A percentile compares a stretch with the other conserved stretches of the same genome.
These are phyloP conservation scores for Gibbula magus DNA, from an alignment of 2,888 invertebrate species.

Conservation along the genomic window DNA sequence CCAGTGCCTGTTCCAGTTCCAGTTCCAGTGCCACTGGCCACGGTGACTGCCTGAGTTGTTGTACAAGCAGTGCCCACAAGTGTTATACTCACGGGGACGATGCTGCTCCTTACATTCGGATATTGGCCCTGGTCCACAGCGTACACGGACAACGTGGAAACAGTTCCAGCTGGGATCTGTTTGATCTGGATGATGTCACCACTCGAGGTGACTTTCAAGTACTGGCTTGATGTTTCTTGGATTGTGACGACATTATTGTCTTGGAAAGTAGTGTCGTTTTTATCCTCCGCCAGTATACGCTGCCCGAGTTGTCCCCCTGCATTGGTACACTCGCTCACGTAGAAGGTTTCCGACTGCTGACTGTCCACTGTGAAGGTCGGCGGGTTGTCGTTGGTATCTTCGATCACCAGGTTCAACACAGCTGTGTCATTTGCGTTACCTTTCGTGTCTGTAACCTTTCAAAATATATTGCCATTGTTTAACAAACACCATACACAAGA, in stretches of 20 bases:
- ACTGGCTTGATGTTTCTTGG: neutral
- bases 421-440: constrained; percentile 15
- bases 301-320: neutral
- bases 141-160: neutral
- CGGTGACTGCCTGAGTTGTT: neutral
- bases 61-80: neutral
- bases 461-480: neutral
- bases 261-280: neutral
- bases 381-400: constrained; percentile 9
- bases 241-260: neutral
- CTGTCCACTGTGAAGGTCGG: neutral
- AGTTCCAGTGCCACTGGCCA: neutral
- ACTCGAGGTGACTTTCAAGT: neutral
- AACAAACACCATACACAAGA: too few species aligned
- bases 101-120: neutral
- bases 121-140: neutral
- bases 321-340: neutral
- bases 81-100: neutral
- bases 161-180: constrained; percentile 12
- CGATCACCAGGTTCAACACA: neutral
- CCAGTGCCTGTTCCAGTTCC: neutral
- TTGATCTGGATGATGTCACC: constrained; percentile 3
- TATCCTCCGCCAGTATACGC: neutral
- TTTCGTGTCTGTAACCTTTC: neutral
- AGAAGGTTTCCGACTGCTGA: neutral